Conservation (phyloP, 2,113 vertebrate species). For the Scatophagus argus region DNA sequence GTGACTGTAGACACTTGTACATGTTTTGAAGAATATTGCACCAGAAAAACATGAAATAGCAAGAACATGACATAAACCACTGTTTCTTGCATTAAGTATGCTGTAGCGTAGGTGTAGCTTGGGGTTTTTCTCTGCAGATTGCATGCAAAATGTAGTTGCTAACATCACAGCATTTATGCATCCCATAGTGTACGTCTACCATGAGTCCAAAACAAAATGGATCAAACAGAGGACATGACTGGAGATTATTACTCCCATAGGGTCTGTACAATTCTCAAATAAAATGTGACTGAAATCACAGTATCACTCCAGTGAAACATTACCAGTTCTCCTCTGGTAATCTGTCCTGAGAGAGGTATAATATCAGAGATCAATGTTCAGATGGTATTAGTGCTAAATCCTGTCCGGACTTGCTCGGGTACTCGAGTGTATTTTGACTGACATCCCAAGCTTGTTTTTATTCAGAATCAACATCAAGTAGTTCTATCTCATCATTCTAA, state of each 20-base stretch:
- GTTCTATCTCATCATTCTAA: slow-evolving; percentile 31
- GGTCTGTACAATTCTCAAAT: neutral
- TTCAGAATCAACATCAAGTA: slow-evolving; percentile 29
- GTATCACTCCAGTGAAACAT: slow-evolving; percentile 3
- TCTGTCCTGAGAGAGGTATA: neutral
- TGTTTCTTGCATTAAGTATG: neutral
- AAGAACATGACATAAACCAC: neutral
- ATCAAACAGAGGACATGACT: neutral
- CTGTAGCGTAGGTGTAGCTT: neutral
- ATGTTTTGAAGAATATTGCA: neutral
- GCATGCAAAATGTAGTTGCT: neutral
- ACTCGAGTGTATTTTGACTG: slow-evolving; percentile 18
- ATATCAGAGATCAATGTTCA: slow-evolving; percentile 27
- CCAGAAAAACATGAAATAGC: neutral
- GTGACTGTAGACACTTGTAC: neutral
- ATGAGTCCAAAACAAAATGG: neutral
- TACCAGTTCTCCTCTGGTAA: neutral
- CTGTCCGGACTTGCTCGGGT: neutral
- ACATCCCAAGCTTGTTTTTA: slow-evolving; percentile 28
- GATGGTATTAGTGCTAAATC: slow-evolving; percentile 30
- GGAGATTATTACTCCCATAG: neutral
- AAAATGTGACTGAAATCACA: neutral
- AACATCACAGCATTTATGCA: neutral
- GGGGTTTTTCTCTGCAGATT: neutral
- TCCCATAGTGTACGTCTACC: neutral